phyloP scores from a whole-genome alignment of 2,113 vertebrate genomes.

The Odontesthes bonariensis region DNA sequence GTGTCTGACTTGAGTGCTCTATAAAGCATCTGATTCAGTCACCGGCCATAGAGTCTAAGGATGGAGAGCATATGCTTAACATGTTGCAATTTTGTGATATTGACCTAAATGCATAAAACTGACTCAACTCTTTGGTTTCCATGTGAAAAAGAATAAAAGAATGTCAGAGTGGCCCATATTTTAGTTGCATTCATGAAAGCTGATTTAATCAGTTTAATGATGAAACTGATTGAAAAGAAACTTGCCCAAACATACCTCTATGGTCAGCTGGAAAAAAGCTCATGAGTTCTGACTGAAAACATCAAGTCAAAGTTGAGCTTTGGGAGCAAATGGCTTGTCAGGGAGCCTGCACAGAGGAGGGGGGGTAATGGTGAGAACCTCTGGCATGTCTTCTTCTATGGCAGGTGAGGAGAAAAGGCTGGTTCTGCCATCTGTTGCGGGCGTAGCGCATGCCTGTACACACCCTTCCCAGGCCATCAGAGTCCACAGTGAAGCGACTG shows the following conservation, averaged over 20 bases:
- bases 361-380: constrained; percentile 6
- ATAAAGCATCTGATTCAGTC: neutral
- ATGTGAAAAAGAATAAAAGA: neutral
- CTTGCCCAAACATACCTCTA: neutral
- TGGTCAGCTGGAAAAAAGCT: neutral
- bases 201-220: neutral
- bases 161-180: neutral
- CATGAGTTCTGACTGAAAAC: constrained; percentile 3
- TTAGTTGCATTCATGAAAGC: too few relatives aligned
- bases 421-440: constrained; percentile 51
- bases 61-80: too few relatives aligned
- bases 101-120: neutral
- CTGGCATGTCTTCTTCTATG: constrained; percentile 11
- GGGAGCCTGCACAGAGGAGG: constrained; percentile 17
- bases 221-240: neutral
- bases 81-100: neutral
- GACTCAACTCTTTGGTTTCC: neutral
- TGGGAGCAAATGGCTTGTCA: constrained; percentile 24
- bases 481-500: neutral
- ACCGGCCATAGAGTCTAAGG: too few relatives aligned
- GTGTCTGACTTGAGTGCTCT: neutral
- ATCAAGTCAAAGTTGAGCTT: constrained; percentile 35
- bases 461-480: neutral
- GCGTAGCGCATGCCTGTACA: constrained; percentile 44
- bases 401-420: constrained; percentile 56